These are phyloP conservation scores for Melieria crassipennis DNA, from an alignment of 2,888 invertebrate genomes.

Conservation along the genomic window DNA sequence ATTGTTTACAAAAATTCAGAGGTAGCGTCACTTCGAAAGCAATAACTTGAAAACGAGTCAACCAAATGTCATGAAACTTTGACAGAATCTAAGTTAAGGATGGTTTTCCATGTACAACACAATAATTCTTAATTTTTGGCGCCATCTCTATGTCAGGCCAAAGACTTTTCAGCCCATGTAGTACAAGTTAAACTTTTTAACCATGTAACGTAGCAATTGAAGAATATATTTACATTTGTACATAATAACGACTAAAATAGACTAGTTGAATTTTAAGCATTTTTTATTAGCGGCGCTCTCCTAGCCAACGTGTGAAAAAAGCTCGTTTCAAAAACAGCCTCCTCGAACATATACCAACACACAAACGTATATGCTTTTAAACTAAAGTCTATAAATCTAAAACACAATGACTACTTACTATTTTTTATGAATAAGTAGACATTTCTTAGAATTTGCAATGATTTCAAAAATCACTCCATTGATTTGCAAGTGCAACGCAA, in stretches of 20 bases:
- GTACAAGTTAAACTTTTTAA: slow-evolving; percentile 24
- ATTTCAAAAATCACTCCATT: slow-evolving; percentile 12
- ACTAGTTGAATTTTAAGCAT: slow-evolving; percentile 14
- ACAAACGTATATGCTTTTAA: slow-evolving; percentile 19
- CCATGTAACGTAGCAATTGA: slow-evolving; percentile 24
- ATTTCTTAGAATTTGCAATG: slow-evolving; percentile 21
- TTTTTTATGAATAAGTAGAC: slow-evolving; percentile 6
- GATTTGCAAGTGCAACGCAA: too few relatives aligned
- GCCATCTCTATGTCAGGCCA: too few relatives aligned
- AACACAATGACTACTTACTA: slow-evolving; percentile 10
- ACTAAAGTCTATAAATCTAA: not conserved
- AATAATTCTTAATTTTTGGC: too few relatives aligned
- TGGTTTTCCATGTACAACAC: too few relatives aligned
- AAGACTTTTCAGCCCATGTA: too few relatives aligned
- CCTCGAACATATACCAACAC: slow-evolving; percentile 36
- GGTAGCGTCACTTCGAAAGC: too few relatives aligned
- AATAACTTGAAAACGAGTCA: too few relatives aligned
- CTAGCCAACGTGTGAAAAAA: slow-evolving; percentile 30
- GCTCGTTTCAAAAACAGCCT: slow-evolving; percentile 53
- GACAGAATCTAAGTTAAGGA: too few relatives aligned
- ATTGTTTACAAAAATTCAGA: too few relatives aligned
- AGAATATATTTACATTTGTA: slow-evolving; percentile 34
- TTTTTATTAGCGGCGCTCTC: not conserved
- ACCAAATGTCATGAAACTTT: too few relatives aligned
- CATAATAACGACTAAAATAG: not conserved